Conservation (phyloP, 2,113 vertebrate genomes). For the Thinocorus orbignyianus region DNA sequence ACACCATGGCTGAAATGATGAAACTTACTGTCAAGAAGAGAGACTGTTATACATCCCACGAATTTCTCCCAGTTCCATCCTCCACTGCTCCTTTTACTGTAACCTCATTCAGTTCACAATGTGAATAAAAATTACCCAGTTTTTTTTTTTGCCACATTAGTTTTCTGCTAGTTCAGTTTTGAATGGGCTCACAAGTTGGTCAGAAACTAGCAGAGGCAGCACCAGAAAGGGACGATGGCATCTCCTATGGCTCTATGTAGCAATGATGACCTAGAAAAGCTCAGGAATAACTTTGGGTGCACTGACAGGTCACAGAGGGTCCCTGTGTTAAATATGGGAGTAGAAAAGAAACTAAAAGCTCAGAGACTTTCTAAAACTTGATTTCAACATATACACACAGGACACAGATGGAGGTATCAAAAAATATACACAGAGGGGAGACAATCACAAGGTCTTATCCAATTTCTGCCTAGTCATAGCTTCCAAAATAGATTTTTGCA, state of each 20-base stretch:
- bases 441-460: neutral
- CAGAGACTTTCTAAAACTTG: neutral
- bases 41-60: neutral
- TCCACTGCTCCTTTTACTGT: neutral
- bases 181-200: neutral
- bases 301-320: neutral
- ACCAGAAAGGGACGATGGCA: neutral
- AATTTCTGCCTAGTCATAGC: neutral
- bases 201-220: neutral
- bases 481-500: neutral
- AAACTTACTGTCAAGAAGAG: neutral
- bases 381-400: neutral
- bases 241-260: neutral
- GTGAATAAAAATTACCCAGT: neutral
- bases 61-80: neutral
- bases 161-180: neutral
- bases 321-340: neutral
- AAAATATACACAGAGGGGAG: neutral
- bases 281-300: neutral
- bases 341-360: neutral
- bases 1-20: neutral
- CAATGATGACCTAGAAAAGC: neutral
- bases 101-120: neutral
- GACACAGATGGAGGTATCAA: neutral
- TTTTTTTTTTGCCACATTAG: neutral